Base-by-base conservation (phyloP, 2,797 vertebrate species). In the Betta splendens region DNA sequence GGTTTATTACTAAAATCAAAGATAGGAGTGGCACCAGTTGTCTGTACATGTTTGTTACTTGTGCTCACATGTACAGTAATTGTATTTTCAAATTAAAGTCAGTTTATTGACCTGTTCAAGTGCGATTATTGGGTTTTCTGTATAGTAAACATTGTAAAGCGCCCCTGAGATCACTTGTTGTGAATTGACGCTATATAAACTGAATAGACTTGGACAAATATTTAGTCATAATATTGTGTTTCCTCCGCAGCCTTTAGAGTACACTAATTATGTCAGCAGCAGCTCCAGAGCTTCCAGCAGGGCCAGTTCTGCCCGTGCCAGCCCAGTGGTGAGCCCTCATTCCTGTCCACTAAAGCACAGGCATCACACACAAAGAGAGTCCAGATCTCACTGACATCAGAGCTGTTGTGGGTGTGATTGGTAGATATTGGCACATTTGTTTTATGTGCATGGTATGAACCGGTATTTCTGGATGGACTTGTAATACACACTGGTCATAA, bases 301-400 rank as follows among this genome's bases (percentile, higher is more conserved):
- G 89, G 92, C 95, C 81, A 94, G 93, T 76, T 98, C 96, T 33
- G 94, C 94, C 48, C 94, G 94, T 6, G 84, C 94, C 89, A 99
- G 96, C 82, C 96, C 96, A 23, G 95, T 97, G 97, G 97, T 98
- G 94, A 98, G 97, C 69, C 55, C 8, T 8, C 54, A 16, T 15
- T 10, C 26, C 62, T 42, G 44, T 13, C 23, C 35, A 3, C 3
- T 31, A 12, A 31, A 31, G 10, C 29, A 11, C 11, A 18, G 11
- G 3, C 29, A 5, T 54, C 33, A 3, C 12, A 23, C 5, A 31
- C 0, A 9, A n/a, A 15, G 45, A 28, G 46, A 20, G 20, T 21
- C 22, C 31, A 29, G 18, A 3, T 29, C 25, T 42, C n/a, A n/a
- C 9, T 33, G 9, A 18, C 36, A 7, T 20, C 3, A 37, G 31